phyloP scores from a whole-genome alignment of 2,888 invertebrate species.

The Phyllotreta striolata region DNA sequence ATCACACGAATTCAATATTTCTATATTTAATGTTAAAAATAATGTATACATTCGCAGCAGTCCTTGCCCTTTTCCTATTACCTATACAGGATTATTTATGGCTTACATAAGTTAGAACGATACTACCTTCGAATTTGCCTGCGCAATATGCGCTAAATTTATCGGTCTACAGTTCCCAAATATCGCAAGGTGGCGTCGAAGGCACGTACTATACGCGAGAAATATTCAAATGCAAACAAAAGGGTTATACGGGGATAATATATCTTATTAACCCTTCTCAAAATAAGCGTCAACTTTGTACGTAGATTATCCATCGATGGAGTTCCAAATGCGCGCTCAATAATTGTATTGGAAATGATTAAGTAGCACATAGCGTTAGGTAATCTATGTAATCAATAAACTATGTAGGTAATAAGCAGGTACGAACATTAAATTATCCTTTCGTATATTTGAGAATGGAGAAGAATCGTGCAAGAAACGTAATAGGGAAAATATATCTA shows the following conservation, averaged over 20 bases:
- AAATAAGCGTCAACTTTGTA: conserved; percentile 12
- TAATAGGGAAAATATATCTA: not conserved
- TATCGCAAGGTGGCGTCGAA: not conserved
- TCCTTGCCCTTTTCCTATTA: conserved; percentile 6
- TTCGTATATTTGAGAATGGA: not conserved
- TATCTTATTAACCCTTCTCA: conserved; percentile 18
- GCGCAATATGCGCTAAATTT: conserved; percentile 11
- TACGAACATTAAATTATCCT: too few species aligned
- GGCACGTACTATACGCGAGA: conserved; percentile 8
- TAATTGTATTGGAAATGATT: too few species aligned
- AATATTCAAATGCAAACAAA: conserved; percentile 17
- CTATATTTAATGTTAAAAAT: too few species aligned
- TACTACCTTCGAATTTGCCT: conserved; percentile 10
- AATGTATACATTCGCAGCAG: not conserved
- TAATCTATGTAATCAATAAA: too few species aligned
- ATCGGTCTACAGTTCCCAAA: conserved; percentile 5
- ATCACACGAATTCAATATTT: too few species aligned
- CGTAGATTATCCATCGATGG: conserved; percentile 9
- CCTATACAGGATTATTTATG: conserved; percentile 3
- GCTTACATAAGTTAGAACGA: conserved; percentile 1
- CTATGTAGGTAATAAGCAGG: too few species aligned
- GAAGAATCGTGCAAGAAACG: conserved; percentile 2
- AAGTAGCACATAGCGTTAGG: too few species aligned
- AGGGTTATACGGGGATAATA: conserved; percentile 14
- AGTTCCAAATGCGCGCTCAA: not conserved